Evolutionary conservation across 2,888 invertebrate genomes (phyloP).

Genomic region (Herminia tarsipennalis): DNA sequence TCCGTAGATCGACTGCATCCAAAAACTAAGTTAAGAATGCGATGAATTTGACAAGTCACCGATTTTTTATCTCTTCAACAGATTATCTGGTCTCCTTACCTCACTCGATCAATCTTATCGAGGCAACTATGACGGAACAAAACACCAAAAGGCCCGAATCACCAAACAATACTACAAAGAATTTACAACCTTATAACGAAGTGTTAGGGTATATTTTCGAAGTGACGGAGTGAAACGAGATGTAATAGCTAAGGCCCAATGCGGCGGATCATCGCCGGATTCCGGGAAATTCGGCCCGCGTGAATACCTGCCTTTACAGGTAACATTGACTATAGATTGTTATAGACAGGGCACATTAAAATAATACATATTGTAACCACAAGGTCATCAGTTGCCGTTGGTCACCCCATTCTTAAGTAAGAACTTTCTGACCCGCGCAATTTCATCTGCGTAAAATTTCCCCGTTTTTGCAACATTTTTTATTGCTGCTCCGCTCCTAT

Average conservation of each 20-base stretch:
- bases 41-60: constrained; percentile 84
- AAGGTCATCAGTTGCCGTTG: too few species aligned
- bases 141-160: constrained; percentile 46
- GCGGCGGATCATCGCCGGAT: constrained; percentile 83
- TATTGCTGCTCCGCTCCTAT: too few species aligned
- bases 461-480: too few species aligned
- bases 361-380: too few species aligned
- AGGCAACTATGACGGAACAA: constrained; percentile 62
- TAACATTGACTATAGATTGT: constrained; percentile 51
- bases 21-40: constrained; percentile 72
- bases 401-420: too few species aligned
- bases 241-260: constrained; percentile 65
- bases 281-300: constrained; percentile 84
- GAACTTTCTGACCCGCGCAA: too few species aligned
- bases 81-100: constrained; percentile 83
- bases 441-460: too few species aligned
- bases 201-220: constrained; percentile 22
- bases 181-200: constrained; percentile 36
- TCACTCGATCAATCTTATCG: constrained; percentile 86
- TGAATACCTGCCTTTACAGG: constrained; percentile 84
- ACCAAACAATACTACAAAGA: not conserved
- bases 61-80: constrained; percentile 76
- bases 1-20: constrained; percentile 58
- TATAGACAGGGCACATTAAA: constrained; percentile 50
- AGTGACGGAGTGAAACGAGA: constrained; percentile 49